These are phyloP conservation scores for Theristicus caerulescens DNA, from an alignment of 2,113 vertebrate genomes.

Conservation along the genomic window DNA sequence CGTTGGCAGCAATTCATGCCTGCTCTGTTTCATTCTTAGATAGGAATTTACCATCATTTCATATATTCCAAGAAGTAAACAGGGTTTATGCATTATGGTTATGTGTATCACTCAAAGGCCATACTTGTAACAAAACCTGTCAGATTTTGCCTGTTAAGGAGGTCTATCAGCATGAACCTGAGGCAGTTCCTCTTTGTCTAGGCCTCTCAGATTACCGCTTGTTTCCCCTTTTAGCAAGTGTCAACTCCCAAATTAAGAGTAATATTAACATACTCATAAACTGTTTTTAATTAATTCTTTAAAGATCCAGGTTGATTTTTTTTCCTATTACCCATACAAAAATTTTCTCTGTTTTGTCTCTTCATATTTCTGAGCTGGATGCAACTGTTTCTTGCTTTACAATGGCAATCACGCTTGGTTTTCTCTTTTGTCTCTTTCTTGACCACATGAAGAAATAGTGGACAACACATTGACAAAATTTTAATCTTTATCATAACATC, in stretches of 20 bases:
- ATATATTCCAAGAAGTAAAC: neutral
- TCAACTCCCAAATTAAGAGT: neutral
- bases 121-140: neutral
- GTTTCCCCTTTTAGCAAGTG: neutral
- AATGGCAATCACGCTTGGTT: neutral
- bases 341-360: neutral
- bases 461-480: neutral
- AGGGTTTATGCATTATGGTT: neutral
- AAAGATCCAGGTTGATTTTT: neutral
- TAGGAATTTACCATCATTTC: neutral
- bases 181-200: neutral
- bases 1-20: neutral
- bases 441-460: neutral
- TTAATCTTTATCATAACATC: neutral
- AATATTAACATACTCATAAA: neutral
- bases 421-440: neutral
- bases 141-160: neutral
- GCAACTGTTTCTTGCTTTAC: neutral
- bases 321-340: neutral
- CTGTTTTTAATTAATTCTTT: neutral
- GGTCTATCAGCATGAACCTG: neutral
- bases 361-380: neutral
- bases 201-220: neutral
- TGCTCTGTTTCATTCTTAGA: neutral
- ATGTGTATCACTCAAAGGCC: neutral